Conservation (phyloP, 1,140 invertebrate species). For the Dufourea novaeangliae region DNA sequence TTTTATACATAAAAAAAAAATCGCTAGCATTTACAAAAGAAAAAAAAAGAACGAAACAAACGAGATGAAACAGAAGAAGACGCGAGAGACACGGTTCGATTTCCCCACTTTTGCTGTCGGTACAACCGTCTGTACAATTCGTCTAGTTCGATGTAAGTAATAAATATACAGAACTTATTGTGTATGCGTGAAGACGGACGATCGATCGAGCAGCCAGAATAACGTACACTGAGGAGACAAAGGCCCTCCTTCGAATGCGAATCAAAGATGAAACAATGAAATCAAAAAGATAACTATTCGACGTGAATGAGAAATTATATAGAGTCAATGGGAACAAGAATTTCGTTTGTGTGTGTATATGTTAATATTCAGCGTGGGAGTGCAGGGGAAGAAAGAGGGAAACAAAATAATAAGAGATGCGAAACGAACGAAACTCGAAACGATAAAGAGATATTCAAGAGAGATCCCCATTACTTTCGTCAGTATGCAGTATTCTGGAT, state of each 20-base stretch:
- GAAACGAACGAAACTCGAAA: neutral
- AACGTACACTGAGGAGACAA: slow-evolving; percentile 68
- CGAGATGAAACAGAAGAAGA: no score
- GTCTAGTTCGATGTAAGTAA: slow-evolving; percentile 68
- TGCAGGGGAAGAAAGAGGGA: slow-evolving; percentile 33
- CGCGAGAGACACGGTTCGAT: slow-evolving; percentile 4
- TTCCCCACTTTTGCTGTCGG: slow-evolving; percentile 57
- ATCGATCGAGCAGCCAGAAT: slow-evolving; percentile 59
- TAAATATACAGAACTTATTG: slow-evolving; percentile 45
- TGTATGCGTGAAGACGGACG: slow-evolving; percentile 48
- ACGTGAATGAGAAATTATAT: neutral
- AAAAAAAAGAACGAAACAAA: no score
- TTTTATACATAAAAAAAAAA: slow-evolving; percentile 76
- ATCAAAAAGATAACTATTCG: slow-evolving; percentile 4
- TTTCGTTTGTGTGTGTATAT: slow-evolving; percentile 5
- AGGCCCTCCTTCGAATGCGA: slow-evolving; percentile 49
- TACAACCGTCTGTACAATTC: slow-evolving; percentile 67
- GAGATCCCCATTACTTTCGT: slow-evolving; percentile 53
- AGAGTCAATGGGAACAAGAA: slow-evolving; percentile 42
- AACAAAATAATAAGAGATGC: slow-evolving; percentile 36
- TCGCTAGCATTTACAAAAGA: slow-evolving; percentile 64
- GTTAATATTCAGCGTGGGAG: slow-evolving; percentile 7
- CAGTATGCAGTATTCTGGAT: slow-evolving; percentile 66
- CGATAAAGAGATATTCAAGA: neutral
- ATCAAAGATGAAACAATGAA: neutral